phyloP scores from a whole-genome alignment of 2,888 invertebrate species.

The Apotomis turbidana region DNA sequence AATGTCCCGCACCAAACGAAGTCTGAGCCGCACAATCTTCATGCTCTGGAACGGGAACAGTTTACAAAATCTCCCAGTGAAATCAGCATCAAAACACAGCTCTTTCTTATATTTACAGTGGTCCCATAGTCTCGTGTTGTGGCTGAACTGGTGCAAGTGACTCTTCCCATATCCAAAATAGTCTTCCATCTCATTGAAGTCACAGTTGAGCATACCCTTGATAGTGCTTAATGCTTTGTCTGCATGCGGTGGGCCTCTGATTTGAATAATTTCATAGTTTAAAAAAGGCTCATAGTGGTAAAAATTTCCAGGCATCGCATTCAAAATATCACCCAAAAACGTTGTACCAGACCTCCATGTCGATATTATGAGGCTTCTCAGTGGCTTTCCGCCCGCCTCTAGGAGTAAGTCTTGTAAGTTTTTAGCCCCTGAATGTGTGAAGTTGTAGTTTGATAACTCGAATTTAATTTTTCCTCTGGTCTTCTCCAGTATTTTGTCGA shows the following conservation, averaged over 20 bases:
- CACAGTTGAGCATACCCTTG: constrained; percentile 89
- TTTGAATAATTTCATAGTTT: constrained; percentile 92
- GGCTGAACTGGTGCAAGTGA: constrained; percentile 92
- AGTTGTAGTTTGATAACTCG: constrained; percentile 72
- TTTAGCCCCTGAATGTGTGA: constrained; percentile 68
- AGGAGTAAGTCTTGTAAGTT: constrained; percentile 87
- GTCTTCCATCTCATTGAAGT: constrained; percentile 88
- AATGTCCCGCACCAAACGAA: constrained; percentile 88
- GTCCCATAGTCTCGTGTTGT: constrained; percentile 93
- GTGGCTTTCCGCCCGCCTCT: constrained; percentile 88
- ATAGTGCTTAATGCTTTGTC: constrained; percentile 87
- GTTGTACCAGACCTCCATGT: constrained; percentile 96
- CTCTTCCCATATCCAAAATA: constrained; percentile 91
- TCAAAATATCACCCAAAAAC: constrained; percentile 93
- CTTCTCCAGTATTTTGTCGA: constrained; percentile 71
- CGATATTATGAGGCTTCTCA: constrained; percentile 91
- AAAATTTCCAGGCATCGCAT: constrained; percentile 92
- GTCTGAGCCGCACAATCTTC: constrained; percentile 92
- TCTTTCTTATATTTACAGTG: constrained; percentile 87
- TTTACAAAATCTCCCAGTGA: constrained; percentile 90
- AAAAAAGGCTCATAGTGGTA: constrained; percentile 96
- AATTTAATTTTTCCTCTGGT: constrained; percentile 66
- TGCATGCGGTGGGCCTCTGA: constrained; percentile 89
- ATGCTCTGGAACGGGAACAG: constrained; percentile 95
- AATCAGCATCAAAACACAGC: constrained; percentile 81